Conservation (phyloP, 2,113 vertebrate species). For the Benthochromis sp. region DNA sequence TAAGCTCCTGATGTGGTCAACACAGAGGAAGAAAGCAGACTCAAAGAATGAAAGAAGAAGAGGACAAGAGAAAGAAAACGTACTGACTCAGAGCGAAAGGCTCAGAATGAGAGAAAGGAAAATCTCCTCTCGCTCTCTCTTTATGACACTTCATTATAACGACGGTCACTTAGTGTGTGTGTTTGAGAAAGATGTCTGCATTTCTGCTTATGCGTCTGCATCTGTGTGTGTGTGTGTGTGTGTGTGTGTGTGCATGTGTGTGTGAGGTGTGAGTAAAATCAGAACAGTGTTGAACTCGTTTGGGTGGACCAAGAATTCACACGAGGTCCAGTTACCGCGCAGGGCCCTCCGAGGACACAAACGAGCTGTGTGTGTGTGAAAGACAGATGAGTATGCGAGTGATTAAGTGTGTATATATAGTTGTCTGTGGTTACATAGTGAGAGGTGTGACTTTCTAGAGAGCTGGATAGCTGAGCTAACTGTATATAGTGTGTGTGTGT, state of each 20-base stretch:
- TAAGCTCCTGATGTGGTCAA: neutral
- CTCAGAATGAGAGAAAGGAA: neutral
- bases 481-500: conserved; percentile 12
- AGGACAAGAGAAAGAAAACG: neutral
- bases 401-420: conserved; percentile 56
- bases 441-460: conserved; percentile 38
- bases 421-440: conserved; percentile 26
- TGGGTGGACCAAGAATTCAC: conserved; percentile 64
- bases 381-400: conserved; percentile 32
- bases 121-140: neutral
- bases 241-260: neutral
- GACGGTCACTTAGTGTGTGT: neutral
- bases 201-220: neutral
- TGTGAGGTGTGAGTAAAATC: conserved; percentile 39
- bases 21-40: neutral
- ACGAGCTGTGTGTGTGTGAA: conserved; percentile 5
- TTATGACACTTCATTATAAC: conserved; percentile 17
- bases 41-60: neutral
- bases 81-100: neutral
- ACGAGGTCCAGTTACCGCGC: conserved; percentile 60
- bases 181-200: neutral
- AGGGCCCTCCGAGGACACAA: conserved; percentile 37
- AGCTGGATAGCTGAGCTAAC: neutral
- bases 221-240: neutral
- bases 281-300: conserved; percentile 55